These are phyloP conservation scores for Danionella cerebrum DNA, from an alignment of 2,113 vertebrate genomes.

Conservation along the genomic window DNA sequence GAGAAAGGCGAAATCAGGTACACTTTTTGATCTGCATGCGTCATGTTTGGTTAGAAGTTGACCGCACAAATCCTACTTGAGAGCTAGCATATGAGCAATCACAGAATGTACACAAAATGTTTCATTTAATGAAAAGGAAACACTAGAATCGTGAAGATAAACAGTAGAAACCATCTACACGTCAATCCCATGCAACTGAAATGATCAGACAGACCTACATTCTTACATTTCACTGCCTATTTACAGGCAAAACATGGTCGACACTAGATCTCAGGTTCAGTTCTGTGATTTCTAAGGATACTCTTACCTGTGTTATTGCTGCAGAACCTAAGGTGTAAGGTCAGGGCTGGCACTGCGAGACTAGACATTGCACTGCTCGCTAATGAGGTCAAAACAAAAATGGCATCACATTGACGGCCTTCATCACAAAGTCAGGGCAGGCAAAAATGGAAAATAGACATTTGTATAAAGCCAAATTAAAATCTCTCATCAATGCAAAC, in stretches of 20 bases:
- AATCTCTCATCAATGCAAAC: neutral
- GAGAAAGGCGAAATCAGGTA: constrained; percentile 41
- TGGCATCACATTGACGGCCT: constrained; percentile 85
- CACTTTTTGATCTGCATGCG: constrained; percentile 62
- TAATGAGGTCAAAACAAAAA: constrained; percentile 74
- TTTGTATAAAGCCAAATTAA: constrained; percentile 22
- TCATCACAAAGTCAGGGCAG: constrained; percentile 44
- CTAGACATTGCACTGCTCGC: constrained; percentile 91
- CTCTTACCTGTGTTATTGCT: constrained; percentile 99
- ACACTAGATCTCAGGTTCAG: constrained; percentile 52
- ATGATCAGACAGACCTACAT: constrained; percentile 39
- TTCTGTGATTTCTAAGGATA: constrained; percentile 83
- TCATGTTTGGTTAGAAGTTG: constrained; percentile 26
- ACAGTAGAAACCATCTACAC: constrained; percentile 30
- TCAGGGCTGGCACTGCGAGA: constrained; percentile 98
- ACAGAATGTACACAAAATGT: constrained; percentile 20
- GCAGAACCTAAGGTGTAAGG: constrained; percentile 99
- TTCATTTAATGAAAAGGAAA: neutral
- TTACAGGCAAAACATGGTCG: constrained; percentile 34
- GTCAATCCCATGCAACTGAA: constrained; percentile 59
- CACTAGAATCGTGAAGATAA: neutral
- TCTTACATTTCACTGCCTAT: neutral
- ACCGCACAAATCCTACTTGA: constrained; percentile 47
- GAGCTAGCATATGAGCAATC: constrained; percentile 33
- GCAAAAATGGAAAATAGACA: constrained; percentile 18